Conservation (phyloP, 2,113 vertebrate genomes). For the Eretmochelys imbricata region DNA sequence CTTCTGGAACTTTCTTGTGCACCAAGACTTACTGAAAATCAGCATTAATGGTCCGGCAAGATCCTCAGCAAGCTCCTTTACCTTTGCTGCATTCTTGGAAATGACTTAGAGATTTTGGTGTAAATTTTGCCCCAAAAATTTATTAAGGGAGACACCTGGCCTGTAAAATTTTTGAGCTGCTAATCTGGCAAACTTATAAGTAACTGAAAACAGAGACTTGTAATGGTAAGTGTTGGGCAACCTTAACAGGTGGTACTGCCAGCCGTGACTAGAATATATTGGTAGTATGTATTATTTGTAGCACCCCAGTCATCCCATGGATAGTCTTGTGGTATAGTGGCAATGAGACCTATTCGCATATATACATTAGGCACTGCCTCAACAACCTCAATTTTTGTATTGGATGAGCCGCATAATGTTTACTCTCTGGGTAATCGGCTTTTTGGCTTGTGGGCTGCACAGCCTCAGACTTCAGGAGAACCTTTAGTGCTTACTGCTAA, state of each 20-base stretch:
- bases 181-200: background rate
- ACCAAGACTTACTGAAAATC: too few relatives aligned
- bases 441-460: background rate
- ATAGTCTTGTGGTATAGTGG: background rate
- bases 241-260: background rate
- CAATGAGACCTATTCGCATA: background rate
- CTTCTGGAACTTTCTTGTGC: too few relatives aligned
- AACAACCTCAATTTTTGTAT: background rate
- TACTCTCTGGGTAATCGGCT: background rate
- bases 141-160: fast-evolving
- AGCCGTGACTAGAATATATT: background rate
- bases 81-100: background rate
- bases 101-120: background rate
- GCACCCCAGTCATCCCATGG: background rate
- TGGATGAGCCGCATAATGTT: background rate
- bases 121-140: background rate
- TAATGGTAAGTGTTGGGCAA: background rate
- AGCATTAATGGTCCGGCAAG: too few relatives aligned
- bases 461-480: background rate
- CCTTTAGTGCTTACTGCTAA: background rate
- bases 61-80: too few relatives aligned
- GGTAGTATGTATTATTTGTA: background rate
- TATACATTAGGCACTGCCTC: background rate
- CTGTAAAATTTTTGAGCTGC: background rate
- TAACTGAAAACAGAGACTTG: background rate